Evolutionary conservation across 2,797 vertebrate species (phyloP).

Genomic region (Schizopygopsis pylzovi): DNA sequence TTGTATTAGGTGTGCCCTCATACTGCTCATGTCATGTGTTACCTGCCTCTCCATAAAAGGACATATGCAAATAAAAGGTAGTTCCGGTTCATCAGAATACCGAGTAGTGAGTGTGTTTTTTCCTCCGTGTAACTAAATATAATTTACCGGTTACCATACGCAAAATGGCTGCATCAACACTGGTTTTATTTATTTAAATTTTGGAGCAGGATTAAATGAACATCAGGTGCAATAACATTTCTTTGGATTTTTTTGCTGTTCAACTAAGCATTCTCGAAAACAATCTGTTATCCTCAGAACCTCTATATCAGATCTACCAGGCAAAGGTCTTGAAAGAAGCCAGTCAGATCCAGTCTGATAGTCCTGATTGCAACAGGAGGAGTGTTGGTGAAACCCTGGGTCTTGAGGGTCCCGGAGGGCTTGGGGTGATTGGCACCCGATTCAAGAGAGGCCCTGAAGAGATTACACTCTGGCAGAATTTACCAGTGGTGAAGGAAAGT

Average conservation of each 20-base stretch:
- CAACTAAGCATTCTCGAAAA: background rate
- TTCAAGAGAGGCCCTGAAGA: conserved; percentile 61
- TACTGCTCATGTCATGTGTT: too few species aligned
- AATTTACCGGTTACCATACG: too few species aligned
- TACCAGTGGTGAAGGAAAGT: conserved; percentile 74
- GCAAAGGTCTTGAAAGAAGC: conserved; percentile 73
- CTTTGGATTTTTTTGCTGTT: background rate
- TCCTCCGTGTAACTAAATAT: too few species aligned
- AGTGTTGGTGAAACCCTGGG: conserved; percentile 59
- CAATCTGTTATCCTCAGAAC: conserved; percentile 66
- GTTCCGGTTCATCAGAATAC: too few species aligned
- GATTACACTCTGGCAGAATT: conserved; percentile 80
- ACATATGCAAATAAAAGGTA: too few species aligned
- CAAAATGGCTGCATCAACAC: too few species aligned
- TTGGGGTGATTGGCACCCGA: background rate
- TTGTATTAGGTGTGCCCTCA: too few species aligned
- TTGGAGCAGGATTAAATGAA: background rate
- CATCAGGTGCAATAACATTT: background rate
- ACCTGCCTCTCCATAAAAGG: too few species aligned
- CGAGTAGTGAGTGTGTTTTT: too few species aligned
- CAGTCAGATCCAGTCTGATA: conserved; percentile 65
- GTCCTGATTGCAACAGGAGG: conserved; percentile 60
- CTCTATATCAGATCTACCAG: conserved; percentile 80
- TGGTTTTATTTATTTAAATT: background rate
- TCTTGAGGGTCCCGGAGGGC: conserved; percentile 2